Percentiles rank a stretch among this genome's conserved stretches.
phyloP scores from a whole-genome alignment of 2,113 vertebrate genomes.

The Eretmochelys imbricata region DNA sequence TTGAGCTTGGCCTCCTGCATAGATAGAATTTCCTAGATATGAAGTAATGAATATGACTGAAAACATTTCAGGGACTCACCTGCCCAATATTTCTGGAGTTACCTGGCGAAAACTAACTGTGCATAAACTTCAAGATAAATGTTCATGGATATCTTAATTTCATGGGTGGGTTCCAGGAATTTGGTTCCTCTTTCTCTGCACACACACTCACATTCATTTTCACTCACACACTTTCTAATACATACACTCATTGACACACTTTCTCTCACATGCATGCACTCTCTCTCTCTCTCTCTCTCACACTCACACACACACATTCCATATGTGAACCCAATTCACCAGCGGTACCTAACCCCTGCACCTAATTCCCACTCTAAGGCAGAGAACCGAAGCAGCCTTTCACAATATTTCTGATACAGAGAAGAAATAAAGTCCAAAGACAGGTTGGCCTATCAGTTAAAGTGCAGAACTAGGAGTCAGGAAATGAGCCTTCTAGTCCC shows the following conservation, averaged over 20 bases:
- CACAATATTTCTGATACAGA: not conserved
- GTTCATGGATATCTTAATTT: slow-evolving; percentile 12
- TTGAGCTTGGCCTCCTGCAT: slow-evolving; percentile 37
- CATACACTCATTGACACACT: not conserved
- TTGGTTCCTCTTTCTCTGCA: not conserved
- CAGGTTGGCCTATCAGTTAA: slow-evolving; percentile 10
- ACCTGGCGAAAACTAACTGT: slow-evolving; percentile 34
- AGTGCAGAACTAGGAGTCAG: not conserved
- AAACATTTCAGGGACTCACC: slow-evolving; percentile 56
- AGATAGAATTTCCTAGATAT: slow-evolving; percentile 47
- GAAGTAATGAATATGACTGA: not conserved
- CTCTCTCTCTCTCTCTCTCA: too few species aligned
- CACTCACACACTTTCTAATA: not conserved
- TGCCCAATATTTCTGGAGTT: slow-evolving; percentile 54
- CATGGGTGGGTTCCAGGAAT: not conserved
- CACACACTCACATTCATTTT: not conserved
- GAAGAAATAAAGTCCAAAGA: slow-evolving; percentile 34
- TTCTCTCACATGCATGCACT: too few species aligned
- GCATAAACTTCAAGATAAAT: slow-evolving; percentile 1
- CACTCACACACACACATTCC: too few species aligned
- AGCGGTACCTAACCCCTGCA: rapidly evolving
- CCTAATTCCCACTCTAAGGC: rapidly evolving
- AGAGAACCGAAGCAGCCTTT: not conserved
- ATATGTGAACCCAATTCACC: not conserved
- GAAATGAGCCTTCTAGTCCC: not conserved